Conservation (phyloP, 1,140 invertebrate species). For the Cyclina sinensis region DNA sequence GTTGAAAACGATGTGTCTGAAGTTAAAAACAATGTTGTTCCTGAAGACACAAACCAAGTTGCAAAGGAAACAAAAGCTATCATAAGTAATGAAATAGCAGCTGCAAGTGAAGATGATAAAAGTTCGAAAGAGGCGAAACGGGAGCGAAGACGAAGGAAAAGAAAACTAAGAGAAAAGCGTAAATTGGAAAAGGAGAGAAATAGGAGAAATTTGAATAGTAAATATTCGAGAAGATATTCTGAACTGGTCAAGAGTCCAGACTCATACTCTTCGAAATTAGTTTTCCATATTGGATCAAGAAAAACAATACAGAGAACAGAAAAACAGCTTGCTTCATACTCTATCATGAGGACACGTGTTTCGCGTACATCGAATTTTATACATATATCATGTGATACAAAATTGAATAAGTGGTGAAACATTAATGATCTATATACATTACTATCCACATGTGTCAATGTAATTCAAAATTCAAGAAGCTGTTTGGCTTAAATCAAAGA, state of each 20-base stretch:
- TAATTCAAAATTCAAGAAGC: no score
- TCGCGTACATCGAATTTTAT: not conserved
- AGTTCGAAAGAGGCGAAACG: slow-evolving; percentile 19
- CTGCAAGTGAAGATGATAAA: slow-evolving; percentile 10
- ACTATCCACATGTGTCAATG: no score
- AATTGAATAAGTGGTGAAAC: not conserved
- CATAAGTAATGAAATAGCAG: slow-evolving; percentile 21
- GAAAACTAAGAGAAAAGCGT: slow-evolving; percentile 27
- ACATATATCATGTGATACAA: not conserved
- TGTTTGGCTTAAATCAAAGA: no score
- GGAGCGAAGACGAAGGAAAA: slow-evolving; percentile 17
- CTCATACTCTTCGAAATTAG: slow-evolving; percentile 34
- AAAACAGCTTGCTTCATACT: slow-evolving; percentile 46
- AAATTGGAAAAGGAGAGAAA: slow-evolving; percentile 32
- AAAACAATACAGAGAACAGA: not conserved
- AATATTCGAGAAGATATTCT: slow-evolving; percentile 1
- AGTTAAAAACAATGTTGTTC: not conserved
- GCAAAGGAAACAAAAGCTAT: slow-evolving; percentile 35
- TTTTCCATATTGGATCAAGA: slow-evolving; percentile 47
- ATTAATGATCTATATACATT: no score
- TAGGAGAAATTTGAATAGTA: slow-evolving; percentile 24
- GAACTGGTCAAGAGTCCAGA: slow-evolving; percentile 6
- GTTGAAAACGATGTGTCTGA: not conserved
- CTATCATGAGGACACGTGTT: slow-evolving; percentile 19
- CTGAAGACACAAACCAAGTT: not conserved